Evolutionary conservation across 2,113 vertebrate genomes (phyloP).

Genomic region (Ictalurus furcatus): DNA sequence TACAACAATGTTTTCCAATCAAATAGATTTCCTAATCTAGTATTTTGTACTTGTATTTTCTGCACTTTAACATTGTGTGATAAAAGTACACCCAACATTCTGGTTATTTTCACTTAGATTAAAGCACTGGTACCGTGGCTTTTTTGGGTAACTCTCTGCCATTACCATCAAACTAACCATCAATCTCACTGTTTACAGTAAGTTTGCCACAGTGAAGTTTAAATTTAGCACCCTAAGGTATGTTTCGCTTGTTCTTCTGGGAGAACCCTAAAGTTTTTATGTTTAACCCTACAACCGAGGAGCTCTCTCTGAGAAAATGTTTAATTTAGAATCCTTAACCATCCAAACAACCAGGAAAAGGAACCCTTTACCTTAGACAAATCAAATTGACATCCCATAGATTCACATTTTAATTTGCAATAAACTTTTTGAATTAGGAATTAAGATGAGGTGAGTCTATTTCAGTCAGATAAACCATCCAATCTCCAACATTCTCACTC

Average conservation of each 20-base stretch:
- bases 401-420: neutral
- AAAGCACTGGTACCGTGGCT: neutral
- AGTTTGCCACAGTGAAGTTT: neutral
- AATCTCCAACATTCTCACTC: neutral
- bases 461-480: neutral
- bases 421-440: neutral
- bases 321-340: neutral
- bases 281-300: neutral
- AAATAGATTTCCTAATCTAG: neutral
- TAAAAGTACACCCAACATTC: neutral
- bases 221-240: neutral
- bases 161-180: neutral
- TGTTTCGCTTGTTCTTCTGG: neutral
- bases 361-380: neutral
- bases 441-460: neutral
- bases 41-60: neutral
- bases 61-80: neutral
- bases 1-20: neutral
- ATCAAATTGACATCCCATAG: neutral
- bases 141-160: neutral
- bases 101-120: neutral
- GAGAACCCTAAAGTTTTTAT: neutral
- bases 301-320: neutral
- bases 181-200: neutral
- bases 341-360: neutral